These are phyloP conservation scores for Chelmon rostratus DNA, from an alignment of 2,797 vertebrate species.

Conservation along the genomic window DNA sequence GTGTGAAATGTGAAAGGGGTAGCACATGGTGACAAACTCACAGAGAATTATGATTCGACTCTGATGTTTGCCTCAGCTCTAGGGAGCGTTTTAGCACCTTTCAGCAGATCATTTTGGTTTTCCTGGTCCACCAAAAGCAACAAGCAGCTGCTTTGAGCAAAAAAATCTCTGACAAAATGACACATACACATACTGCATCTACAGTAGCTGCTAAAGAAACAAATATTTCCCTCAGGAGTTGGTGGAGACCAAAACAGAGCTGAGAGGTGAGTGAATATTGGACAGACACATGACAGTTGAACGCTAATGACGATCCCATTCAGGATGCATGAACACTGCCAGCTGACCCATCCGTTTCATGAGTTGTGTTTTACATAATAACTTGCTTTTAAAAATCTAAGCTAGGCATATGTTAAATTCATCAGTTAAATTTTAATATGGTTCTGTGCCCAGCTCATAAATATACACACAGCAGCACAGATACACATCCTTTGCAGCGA, in stretches of 20 bases:
- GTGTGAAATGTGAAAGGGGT: background rate
- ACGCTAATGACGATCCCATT: background rate
- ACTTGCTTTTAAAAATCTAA: constrained; percentile 5
- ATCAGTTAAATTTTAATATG: constrained; percentile 13
- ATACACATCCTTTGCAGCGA: constrained; percentile 9
- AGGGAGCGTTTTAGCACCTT: background rate
- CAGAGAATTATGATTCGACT: background rate
- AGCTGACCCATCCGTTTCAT: background rate
- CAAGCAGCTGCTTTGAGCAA: background rate
- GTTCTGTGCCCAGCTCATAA: constrained; percentile 4
- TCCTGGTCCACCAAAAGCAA: background rate
- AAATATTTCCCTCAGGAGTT: background rate
- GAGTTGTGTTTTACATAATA: constrained; percentile 2
- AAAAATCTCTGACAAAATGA: too few relatives aligned
- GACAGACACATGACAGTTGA: background rate
- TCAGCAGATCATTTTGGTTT: background rate
- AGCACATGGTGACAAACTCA: background rate
- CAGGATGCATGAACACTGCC: background rate
- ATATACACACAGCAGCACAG: background rate
- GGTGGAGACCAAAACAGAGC: background rate
- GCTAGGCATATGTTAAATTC: constrained; percentile 4
- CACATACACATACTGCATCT: too few relatives aligned
- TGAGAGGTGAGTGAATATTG: background rate
- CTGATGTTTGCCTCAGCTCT: background rate
- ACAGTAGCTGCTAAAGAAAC: too few relatives aligned